Base-by-base conservation (phyloP, 1,140 invertebrate genomes). In the Drosophila santomea region DNA sequence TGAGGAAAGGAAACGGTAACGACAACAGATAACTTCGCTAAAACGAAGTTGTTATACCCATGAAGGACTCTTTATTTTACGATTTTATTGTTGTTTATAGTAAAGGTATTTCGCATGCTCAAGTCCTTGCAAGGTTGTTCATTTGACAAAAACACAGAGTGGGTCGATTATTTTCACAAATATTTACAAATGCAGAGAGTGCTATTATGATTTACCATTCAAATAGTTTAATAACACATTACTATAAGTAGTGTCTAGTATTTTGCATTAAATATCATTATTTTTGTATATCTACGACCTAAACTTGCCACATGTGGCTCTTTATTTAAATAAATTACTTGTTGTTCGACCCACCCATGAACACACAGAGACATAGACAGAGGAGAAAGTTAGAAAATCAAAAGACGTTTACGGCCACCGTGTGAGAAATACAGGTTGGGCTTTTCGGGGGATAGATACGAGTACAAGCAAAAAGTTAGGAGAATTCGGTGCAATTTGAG, bases 401-500 rank as follows among this genome's bases (percentile, higher is more conserved):
- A 76, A 80, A 71, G 10, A 71, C 51, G 41, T 48, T 69, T 55
- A 59, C 39, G 52, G 61, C 35, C 64, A 64, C 59, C 60, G 72
- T 64, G 56, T 58, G 50, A 59, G 36, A 61, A 67, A 51, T 35
- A 74, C 11, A 52, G 45, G 8, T 51, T 23, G 20, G 72, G 20
- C 12, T 38, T 52, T 52, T 36, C 56, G 23, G 57, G 59, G 54
- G 36, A 54, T 74, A 77, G 56, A 75, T 50, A 44, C 52, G 56
- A 58, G 75, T 63, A 72, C 82, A 85, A 78, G 75, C 81, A 77
- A 63, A 52, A 78, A 76, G 64, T 52, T 86, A 54, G 41, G 59
- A 68, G 59, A 77, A 55, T 52, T 90, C 36, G 45, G 86, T 90
- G 86, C 86, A 86, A 84, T 59, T 83, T 88, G 50, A 59, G 83